Percentiles rank a stretch among this genome's conserved stretches.
Evolutionary conservation across 1,140 invertebrate genomes (phyloP).

Genomic region (Pseudobourletiella spinata): DNA sequence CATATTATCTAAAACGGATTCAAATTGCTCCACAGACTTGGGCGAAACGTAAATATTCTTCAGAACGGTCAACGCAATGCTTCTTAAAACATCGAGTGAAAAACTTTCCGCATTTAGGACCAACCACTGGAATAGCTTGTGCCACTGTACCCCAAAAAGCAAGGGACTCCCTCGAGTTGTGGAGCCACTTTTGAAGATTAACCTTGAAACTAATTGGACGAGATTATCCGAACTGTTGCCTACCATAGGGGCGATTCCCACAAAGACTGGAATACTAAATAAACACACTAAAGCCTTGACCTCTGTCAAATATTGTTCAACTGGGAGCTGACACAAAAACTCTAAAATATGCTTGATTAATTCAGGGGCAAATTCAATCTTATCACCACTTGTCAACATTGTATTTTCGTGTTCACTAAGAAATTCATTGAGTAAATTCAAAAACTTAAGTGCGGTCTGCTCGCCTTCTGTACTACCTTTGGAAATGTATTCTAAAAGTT

Average conservation of each 20-base stretch:
- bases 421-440: background rate
- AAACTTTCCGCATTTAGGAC: background rate
- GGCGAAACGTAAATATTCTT: conserved; percentile 2
- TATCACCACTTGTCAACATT: background rate
- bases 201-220: background rate
- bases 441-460: too few relatives aligned
- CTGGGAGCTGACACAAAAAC: background rate
- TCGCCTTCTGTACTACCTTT: too few relatives aligned
- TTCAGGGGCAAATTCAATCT: background rate
- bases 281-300: background rate
- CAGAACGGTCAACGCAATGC: background rate
- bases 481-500: too few relatives aligned
- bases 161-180: background rate
- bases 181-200: background rate
- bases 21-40: background rate
- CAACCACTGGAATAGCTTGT: background rate
- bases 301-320: background rate
- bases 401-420: background rate
- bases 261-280: background rate
- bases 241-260: background rate
- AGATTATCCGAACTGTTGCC: background rate
- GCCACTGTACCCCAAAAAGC: background rate
- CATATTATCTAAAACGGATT: conserved; percentile 1
- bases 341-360: background rate
- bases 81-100: background rate